Evolutionary conservation across 2,113 vertebrate genomes (phyloP).

Genomic region (Pelecanus crispus): DNA sequence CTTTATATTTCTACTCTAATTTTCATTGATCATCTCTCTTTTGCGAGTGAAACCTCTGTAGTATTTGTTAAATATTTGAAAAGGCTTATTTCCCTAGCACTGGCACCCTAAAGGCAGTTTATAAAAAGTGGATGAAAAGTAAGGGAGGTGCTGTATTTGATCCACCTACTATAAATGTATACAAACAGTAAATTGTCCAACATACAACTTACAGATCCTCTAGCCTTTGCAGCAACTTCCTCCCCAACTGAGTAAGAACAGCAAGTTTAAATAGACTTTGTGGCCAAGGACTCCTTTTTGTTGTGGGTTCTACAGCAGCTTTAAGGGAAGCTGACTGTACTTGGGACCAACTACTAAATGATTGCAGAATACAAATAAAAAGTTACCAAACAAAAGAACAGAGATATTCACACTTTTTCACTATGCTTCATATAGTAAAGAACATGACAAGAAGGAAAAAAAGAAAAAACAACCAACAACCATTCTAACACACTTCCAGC

Average conservation of each 20-base stretch:
- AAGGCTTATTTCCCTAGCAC: not conserved
- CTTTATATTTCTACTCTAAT: not conserved
- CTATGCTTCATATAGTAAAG: not conserved
- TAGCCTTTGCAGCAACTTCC: not conserved
- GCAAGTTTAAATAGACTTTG: not conserved
- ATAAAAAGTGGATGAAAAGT: constrained; percentile 8
- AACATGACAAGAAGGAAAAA: not conserved
- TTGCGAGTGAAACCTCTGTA: not conserved
- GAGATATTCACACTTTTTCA: not conserved
- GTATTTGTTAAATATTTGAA: not conserved
- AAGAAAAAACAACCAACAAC: not conserved
- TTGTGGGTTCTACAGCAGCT: not conserved
- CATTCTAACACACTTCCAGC: not conserved
- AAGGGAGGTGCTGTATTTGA: not conserved
- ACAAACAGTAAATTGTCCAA: not conserved
- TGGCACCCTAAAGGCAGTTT: not conserved
- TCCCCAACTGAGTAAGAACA: not conserved
- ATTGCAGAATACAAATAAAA: not conserved
- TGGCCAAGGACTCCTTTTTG: not conserved
- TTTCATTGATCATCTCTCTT: constrained; percentile 1
- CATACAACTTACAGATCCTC: not conserved
- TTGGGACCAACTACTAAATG: not conserved
- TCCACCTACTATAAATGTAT: constrained; percentile 16
- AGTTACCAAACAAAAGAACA: not conserved
- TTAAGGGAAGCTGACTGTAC: not conserved